These are phyloP conservation scores for Taenaris catops DNA, from an alignment of 2,888 invertebrate species.

Conservation along the genomic window DNA sequence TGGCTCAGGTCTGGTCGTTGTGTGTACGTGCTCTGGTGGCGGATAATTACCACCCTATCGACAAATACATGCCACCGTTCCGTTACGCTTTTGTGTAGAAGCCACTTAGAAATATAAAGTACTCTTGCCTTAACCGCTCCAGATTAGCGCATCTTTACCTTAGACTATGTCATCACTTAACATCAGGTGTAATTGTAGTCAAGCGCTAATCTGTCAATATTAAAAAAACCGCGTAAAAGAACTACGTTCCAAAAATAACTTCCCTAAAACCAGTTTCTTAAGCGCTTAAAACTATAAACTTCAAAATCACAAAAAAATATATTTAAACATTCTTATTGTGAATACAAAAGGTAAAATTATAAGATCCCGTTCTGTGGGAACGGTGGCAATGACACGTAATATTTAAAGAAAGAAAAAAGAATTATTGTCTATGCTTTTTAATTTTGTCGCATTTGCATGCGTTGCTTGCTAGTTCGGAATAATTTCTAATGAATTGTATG, in stretches of 20 bases:
- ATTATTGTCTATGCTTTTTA: constrained; percentile 67
- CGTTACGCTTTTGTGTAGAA: no score
- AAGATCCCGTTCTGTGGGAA: constrained; percentile 60
- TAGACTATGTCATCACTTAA: no score
- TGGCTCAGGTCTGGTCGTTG: not conserved
- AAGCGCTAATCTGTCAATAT: no score
- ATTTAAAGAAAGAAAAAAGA: constrained; percentile 39
- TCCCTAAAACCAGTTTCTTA: constrained; percentile 9
- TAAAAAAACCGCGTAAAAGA: no score
- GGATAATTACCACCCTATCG: no score
- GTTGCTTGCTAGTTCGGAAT: constrained; percentile 44
- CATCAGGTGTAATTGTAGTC: no score
- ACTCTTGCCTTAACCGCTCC: no score
- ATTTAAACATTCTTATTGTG: constrained; percentile 24
- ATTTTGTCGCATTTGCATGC: constrained; percentile 62
- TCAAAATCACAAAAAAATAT: constrained; percentile 15
- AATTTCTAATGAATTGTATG: constrained; percentile 61
- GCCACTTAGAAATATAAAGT: no score
- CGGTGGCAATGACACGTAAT: constrained; percentile 52
- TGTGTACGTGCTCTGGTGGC: not conserved
- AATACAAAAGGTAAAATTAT: constrained; percentile 33
- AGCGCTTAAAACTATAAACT: constrained; percentile 7
- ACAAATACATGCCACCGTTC: no score
- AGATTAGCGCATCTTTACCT: no score
- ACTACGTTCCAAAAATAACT: constrained; percentile 4